Evolutionary conservation across 2,797 vertebrate species (phyloP).

Genomic region (Bradypodion pumilum): DNA sequence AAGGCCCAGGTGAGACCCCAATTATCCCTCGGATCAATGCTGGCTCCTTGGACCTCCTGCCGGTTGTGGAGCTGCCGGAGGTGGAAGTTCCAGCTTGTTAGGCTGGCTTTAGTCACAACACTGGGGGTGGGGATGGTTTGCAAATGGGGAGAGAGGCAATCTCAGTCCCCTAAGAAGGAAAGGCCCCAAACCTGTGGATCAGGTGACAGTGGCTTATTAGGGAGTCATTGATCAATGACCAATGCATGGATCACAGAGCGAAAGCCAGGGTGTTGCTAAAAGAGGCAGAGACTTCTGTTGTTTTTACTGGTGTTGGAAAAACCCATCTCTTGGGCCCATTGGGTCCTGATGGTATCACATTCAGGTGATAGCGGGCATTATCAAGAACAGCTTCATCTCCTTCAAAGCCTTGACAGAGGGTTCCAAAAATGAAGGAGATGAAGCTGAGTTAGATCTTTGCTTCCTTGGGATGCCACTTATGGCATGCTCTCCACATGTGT

Average conservation of each 20-base stretch:
- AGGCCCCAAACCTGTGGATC: neutral
- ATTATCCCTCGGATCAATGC: slow-evolving; percentile 65
- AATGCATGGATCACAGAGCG: neutral
- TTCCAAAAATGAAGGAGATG: too few relatives aligned
- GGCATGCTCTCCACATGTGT: too few relatives aligned
- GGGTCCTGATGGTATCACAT: too few relatives aligned
- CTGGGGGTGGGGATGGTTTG: slow-evolving; percentile 1
- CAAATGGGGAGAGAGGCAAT: neutral
- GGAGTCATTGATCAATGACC: neutral
- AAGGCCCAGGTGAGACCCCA: slow-evolving; percentile 59
- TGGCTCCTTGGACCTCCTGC: neutral
- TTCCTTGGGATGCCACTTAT: too few relatives aligned
- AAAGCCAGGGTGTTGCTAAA: neutral
- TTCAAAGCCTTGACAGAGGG: too few relatives aligned
- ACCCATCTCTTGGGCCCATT: too few relatives aligned
- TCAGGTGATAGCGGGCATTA: too few relatives aligned
- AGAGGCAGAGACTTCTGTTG: too few relatives aligned
- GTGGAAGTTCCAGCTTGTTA: slow-evolving; percentile 23
- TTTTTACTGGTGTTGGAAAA: too few relatives aligned
- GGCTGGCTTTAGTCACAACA: neutral
- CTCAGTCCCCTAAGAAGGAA: neutral
- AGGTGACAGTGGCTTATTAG: neutral
- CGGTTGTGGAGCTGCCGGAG: neutral
- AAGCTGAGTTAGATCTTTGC: too few relatives aligned
- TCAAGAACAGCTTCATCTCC: too few relatives aligned